Evolutionary conservation across 2,113 vertebrate genomes (phyloP), one percentile per base, ranked within the genome.

Genomic region (Myotis davidii): DNA sequence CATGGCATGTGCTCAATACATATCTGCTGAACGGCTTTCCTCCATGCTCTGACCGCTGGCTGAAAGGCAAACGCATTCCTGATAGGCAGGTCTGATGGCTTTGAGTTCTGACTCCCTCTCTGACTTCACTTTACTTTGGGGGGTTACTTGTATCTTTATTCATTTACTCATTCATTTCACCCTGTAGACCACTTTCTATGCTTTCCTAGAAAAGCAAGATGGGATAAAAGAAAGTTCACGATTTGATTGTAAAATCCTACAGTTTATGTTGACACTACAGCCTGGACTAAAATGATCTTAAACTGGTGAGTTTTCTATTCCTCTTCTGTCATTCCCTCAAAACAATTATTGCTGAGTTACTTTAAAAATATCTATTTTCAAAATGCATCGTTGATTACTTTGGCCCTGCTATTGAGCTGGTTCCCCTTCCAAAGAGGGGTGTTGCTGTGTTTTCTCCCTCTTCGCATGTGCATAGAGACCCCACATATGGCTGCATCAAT

Each of bases 301-400:
- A 87, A 54, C 13, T 52, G 18, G 7, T 42, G n/a, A 76, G 23
- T 52, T 27, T 84, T 82, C 69, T 42, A 45, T 29, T 88, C 52
- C 25, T 88, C 70, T 92, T 92, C 87, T 84, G 54, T 69, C 77
- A 90, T 54, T 12, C 29, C 32, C 61, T 78, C 52, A 56, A 94
- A 86, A 84, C 6, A 70, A 90, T 48, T 54, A 82, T 5, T 0
- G 54, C 11, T 59, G 20, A 59, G 39, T 70, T 90, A 73, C 45
- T 34, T 45, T 32, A 54, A 52, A 83, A 48, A 13, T 64, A 42
- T 65, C 45, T 78, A 48, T 27, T 85, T 94, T 77, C 29, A 88
- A 88, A 88, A 91, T 21, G 6, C 18, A 65, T 73, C 61, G 39
- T 69, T 78, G 32, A 94, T 74, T 85, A 50, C 34, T 95, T 59